These are phyloP conservation scores for Sinopyrophorus schimmeli DNA, from an alignment of 2,888 invertebrate species.

Conservation along the genomic window DNA sequence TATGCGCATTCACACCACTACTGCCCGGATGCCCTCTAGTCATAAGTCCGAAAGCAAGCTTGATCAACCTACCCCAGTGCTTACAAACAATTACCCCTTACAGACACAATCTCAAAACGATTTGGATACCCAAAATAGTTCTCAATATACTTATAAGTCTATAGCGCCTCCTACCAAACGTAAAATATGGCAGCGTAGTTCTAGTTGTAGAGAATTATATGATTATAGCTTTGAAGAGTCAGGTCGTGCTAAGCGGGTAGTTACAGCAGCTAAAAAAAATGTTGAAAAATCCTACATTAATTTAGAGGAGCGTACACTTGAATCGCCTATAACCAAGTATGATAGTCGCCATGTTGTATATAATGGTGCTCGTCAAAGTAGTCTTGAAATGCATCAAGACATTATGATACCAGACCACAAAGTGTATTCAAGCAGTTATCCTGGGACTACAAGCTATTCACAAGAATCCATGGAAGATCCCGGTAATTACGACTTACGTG, in stretches of 20 bases:
- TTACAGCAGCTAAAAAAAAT: constrained; percentile 56
- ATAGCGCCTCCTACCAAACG: constrained; percentile 53
- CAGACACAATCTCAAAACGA: constrained; percentile 56
- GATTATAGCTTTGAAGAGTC: constrained; percentile 76
- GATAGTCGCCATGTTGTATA: constrained; percentile 69
- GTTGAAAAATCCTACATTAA: constrained; percentile 42
- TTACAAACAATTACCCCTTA: constrained; percentile 47
- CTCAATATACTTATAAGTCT: constrained; percentile 44
- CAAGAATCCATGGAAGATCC: constrained; percentile 68
- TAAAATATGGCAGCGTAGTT: constrained; percentile 75
- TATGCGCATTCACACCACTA: constrained; percentile 52
- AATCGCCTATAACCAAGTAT: constrained; percentile 74
- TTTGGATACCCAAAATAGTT: constrained; percentile 44
- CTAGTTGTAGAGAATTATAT: constrained; percentile 80
- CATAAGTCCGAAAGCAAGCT: constrained; percentile 58
- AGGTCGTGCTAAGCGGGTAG: constrained; percentile 66
- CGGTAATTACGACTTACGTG: constrained; percentile 66
- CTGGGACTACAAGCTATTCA: constrained; percentile 72
- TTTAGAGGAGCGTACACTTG: constrained; percentile 57
- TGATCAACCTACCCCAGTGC: constrained; percentile 39
- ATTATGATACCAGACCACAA: constrained; percentile 67
- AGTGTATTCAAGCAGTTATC: constrained; percentile 84
- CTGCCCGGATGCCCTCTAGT: constrained; percentile 62
- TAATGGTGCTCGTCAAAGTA: constrained; percentile 64
- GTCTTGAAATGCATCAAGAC: constrained; percentile 70